These are phyloP conservation scores for Eudyptes chrysolophus DNA, from an alignment of 2,113 vertebrate genomes.

Conservation along the genomic window DNA sequence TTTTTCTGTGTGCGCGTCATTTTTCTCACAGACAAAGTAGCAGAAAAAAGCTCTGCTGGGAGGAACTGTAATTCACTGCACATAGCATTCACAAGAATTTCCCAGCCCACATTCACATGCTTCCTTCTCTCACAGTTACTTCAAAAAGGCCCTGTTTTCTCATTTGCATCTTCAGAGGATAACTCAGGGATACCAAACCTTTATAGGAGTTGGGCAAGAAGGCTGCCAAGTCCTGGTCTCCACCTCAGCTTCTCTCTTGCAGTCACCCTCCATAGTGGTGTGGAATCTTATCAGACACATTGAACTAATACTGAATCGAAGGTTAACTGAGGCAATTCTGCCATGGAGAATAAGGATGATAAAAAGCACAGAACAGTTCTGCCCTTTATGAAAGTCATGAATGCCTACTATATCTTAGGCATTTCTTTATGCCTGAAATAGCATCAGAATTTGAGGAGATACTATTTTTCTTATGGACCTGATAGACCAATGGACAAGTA, in stretches of 20 bases:
- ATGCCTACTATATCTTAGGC: not conserved
- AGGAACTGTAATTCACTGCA: not conserved
- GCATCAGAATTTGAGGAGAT: not conserved
- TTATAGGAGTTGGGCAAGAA: not conserved
- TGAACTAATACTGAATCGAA: not conserved
- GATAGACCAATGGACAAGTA: not conserved
- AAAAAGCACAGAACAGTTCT: not conserved
- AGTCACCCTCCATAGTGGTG: not conserved
- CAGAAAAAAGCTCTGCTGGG: not conserved
- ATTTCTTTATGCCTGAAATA: not conserved
- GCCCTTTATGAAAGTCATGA: not conserved
- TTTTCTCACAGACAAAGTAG: not conserved
- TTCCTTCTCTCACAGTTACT: not conserved
- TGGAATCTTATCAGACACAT: not conserved
- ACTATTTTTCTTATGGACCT: not conserved
- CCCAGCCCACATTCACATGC: not conserved
- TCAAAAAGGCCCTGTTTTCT: not conserved
- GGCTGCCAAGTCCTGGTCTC: not conserved
- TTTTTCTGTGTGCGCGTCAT: rapidly evolving
- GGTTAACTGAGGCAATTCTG: not conserved
- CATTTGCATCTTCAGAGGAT: not conserved
- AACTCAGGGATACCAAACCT: not conserved
- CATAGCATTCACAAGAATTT: not conserved
- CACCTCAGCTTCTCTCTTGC: not conserved
- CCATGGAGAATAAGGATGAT: not conserved